phyloP scores from a whole-genome alignment of 2,113 vertebrate species.

The Lepus europaeus region DNA sequence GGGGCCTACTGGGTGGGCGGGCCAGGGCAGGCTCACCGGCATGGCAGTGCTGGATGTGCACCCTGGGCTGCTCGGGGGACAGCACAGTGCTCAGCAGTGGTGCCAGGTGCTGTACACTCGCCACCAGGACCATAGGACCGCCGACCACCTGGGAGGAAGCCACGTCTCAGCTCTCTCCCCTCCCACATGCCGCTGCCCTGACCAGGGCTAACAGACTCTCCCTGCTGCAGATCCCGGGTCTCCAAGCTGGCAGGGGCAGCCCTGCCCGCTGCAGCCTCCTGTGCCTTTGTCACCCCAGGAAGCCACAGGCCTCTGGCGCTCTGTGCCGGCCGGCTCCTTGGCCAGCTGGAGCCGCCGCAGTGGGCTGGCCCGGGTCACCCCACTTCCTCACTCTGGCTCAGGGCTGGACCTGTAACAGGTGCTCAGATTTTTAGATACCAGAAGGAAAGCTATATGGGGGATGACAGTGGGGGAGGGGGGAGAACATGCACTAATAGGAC shows the following conservation, averaged over 20 bases:
- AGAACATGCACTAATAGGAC: too few relatives aligned
- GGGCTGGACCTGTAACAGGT: not conserved
- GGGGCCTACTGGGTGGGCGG: not conserved
- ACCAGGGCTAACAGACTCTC: not conserved
- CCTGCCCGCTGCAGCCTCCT: not conserved
- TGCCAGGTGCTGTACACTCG: slow-evolving; percentile 90
- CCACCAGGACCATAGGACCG: slow-evolving; percentile 93
- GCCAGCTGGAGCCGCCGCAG: rapidly evolving
- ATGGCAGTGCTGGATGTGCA: slow-evolving; percentile 87
- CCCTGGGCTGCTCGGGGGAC: slow-evolving; percentile 83
- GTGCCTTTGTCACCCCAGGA: not conserved
- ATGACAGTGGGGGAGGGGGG: not conserved
- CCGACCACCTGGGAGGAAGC: slow-evolving; percentile 89
- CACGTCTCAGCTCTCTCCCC: not conserved
- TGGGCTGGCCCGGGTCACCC: not conserved
- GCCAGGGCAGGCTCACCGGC: slow-evolving; percentile 88
- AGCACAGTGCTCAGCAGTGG: slow-evolving; percentile 88
- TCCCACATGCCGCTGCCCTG: not conserved
- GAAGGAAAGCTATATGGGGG: not conserved
- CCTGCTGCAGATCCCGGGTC: not conserved
- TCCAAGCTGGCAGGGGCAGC: not conserved
- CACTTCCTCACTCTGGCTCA: not conserved
- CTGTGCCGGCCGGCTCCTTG: not conserved
- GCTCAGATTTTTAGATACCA: not conserved
- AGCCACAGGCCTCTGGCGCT: not conserved